These are phyloP conservation scores for Podiceps cristatus DNA, from an alignment of 2,113 vertebrate species.

Conservation along the genomic window DNA sequence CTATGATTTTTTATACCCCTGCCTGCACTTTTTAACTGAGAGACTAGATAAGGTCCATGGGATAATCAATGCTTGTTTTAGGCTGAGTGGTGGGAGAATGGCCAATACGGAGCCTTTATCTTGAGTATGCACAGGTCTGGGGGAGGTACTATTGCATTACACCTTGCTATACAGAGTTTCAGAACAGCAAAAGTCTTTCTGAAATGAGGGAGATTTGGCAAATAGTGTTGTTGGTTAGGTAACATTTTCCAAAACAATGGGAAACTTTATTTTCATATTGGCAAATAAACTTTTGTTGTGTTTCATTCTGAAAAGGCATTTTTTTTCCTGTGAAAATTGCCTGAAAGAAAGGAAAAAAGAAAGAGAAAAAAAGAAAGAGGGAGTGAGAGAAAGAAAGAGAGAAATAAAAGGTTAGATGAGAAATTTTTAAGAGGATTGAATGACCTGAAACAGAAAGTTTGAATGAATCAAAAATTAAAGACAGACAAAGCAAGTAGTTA, in stretches of 20 bases:
- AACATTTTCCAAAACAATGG: not conserved
- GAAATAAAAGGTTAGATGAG: not conserved
- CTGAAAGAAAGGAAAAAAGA: not conserved
- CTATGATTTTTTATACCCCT: not conserved
- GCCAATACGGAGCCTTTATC: not conserved
- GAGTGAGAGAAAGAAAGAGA: not conserved
- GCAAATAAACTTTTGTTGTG: not conserved
- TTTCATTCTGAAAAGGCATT: not conserved
- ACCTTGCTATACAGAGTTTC: not conserved
- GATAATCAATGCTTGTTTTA: not conserved
- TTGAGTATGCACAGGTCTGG: not conserved
- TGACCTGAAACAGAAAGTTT: not conserved
- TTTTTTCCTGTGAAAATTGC: not conserved
- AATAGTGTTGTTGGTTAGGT: not conserved
- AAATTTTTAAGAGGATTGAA: not conserved
- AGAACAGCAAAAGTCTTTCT: not conserved
- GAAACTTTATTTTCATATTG: not conserved
- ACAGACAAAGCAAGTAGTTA: not conserved
- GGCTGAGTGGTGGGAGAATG: not conserved
- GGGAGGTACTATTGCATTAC: not conserved
- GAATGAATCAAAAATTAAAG: not conserved
- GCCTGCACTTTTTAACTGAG: not conserved
- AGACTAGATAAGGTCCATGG: not conserved
- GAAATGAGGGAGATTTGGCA: not conserved
- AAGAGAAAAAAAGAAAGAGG: no score